Conservation (phyloP, 2,888 invertebrate species). For the Cabera pusaria region DNA sequence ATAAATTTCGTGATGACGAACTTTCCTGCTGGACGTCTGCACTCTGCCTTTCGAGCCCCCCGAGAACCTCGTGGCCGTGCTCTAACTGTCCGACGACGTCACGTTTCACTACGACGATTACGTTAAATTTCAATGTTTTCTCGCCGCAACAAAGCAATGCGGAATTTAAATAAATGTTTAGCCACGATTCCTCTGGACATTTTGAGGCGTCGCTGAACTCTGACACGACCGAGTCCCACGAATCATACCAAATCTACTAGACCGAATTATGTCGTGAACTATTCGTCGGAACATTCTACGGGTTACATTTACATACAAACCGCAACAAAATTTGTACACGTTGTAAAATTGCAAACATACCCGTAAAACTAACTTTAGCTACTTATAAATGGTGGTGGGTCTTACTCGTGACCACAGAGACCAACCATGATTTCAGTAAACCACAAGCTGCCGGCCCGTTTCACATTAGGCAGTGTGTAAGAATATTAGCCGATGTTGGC, state of each 20-base stretch:
- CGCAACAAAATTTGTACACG: conserved; percentile 21
- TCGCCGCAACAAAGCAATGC: conserved; percentile 33
- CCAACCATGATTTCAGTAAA: conserved; percentile 55
- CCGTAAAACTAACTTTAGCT: conserved; percentile 14
- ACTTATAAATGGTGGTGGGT: conserved; percentile 24
- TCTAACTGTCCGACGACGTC: conserved; percentile 59
- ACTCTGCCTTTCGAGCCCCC: conserved; percentile 46
- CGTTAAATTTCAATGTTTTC: conserved; percentile 59
- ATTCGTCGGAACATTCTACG: conserved; percentile 19
- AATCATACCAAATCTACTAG: conserved; percentile 24
- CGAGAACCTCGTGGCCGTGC: conserved; percentile 37
- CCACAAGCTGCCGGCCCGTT: conserved; percentile 55
- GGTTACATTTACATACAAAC: conserved; percentile 15
- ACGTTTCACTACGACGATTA: conserved; percentile 57
- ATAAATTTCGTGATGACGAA: conserved; percentile 52
- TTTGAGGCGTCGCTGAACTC: conserved; percentile 31
- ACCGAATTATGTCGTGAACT: conserved; percentile 30
- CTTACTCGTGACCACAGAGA: conserved; percentile 34
- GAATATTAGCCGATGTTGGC: conserved; percentile 61
- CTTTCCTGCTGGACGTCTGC: conserved; percentile 55
- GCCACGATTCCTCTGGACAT: conserved; percentile 34
- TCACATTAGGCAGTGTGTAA: conserved; percentile 57
- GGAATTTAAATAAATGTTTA: conserved; percentile 31
- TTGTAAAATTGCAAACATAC: conserved; percentile 22
- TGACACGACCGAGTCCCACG: conserved; percentile 27